phyloP scores from a whole-genome alignment of 2,888 invertebrate genomes.

The Ormyrus labotus region DNA sequence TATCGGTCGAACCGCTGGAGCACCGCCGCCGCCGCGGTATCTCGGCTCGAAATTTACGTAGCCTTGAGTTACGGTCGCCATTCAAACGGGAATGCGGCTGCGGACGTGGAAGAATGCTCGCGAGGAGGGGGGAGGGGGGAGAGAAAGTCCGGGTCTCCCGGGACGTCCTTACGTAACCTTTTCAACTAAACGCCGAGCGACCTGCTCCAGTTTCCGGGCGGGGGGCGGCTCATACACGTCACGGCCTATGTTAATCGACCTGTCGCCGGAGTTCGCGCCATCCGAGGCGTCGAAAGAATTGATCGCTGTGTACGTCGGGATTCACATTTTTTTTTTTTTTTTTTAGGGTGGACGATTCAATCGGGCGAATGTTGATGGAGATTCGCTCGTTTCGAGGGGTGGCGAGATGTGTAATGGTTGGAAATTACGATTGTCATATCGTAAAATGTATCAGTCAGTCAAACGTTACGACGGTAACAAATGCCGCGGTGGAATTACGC shows the following conservation, averaged over 20 bases:
- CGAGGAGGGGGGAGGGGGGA: neutral
- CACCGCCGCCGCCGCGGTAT: conserved; percentile 22
- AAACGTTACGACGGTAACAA: no score
- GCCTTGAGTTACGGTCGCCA: conserved; percentile 57
- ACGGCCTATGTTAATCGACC: conserved; percentile 41
- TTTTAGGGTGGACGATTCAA: neutral
- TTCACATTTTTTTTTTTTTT: neutral
- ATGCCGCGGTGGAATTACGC: no score
- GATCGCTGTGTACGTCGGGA: neutral
- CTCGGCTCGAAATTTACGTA: conserved; percentile 53
- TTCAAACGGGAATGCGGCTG: conserved; percentile 55
- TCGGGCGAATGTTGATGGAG: no score
- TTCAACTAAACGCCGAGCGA: conserved; percentile 17
- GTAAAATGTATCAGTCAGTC: no score
- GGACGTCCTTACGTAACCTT: conserved; percentile 44
- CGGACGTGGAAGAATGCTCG: conserved; percentile 20
- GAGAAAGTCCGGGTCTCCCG: conserved; percentile 1
- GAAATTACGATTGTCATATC: no score
- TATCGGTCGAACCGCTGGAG: neutral
- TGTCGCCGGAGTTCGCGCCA: conserved; percentile 13
- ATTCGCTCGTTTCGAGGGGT: no score
- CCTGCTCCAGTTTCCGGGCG: conserved; percentile 23
- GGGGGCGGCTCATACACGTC: neutral
- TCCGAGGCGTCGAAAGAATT: neutral
- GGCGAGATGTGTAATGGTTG: no score